These are phyloP conservation scores for Boleophthalmus pectinirostris DNA, from an alignment of 2,113 vertebrate genomes.

Conservation along the genomic window DNA sequence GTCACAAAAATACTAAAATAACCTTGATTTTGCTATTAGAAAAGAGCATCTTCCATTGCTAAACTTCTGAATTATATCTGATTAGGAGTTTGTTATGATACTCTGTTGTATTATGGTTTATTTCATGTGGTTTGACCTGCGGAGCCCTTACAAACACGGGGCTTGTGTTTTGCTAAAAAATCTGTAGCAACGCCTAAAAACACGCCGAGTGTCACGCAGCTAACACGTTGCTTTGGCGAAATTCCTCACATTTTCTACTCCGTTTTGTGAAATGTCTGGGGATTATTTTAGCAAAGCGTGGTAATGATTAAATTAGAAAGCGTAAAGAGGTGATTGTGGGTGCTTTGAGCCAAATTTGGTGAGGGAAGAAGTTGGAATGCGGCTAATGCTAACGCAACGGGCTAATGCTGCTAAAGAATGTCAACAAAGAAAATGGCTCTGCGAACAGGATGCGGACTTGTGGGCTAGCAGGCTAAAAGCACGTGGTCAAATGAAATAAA, in stretches of 20 bases:
- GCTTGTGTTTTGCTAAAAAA: neutral
- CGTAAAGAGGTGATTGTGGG: neutral
- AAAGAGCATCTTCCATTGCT: too few species aligned
- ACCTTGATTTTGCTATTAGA: too few species aligned
- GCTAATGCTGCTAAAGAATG: slow-evolving; percentile 51
- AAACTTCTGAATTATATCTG: neutral
- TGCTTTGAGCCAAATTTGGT: slow-evolving; percentile 4
- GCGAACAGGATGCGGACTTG: slow-evolving; percentile 47
- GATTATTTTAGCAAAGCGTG: neutral
- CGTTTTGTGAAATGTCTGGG: too few species aligned
- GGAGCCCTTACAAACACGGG: neutral
- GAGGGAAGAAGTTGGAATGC: neutral
- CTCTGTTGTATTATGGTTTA: neutral
- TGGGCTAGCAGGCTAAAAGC: slow-evolving; percentile 68
- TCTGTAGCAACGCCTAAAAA: slow-evolving; percentile 1
- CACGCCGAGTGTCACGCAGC: neutral
- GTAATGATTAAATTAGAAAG: neutral
- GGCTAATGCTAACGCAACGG: slow-evolving; percentile 8
- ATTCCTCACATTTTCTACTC: neutral
- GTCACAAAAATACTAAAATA: too few species aligned
- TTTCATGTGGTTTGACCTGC: neutral
- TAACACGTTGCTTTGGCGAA: neutral
- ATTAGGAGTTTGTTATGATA: neutral
- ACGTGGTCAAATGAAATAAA: slow-evolving; percentile 55
- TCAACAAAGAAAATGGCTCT: slow-evolving; percentile 62